Evolutionary conservation across 2,888 invertebrate genomes (phyloP).

Genomic region (Zaprionus obscuricornis): DNA sequence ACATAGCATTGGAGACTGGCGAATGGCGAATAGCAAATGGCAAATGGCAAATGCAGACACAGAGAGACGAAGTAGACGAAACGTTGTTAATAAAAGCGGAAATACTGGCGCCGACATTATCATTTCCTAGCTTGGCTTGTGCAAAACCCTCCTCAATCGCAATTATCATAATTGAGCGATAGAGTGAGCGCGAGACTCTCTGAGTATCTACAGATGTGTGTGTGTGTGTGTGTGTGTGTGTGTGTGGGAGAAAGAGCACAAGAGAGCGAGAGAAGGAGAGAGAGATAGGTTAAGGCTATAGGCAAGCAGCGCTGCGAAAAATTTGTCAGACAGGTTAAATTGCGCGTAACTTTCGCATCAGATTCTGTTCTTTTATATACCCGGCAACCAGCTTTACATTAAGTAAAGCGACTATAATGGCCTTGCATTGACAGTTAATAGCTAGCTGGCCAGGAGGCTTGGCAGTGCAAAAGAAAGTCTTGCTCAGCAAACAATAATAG

Average conservation of each 20-base stretch:
- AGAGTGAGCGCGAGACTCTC: background rate
- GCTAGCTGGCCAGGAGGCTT: no score
- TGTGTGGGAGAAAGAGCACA: constrained; percentile 17
- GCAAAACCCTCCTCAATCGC: constrained; percentile 32
- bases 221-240: background rate
- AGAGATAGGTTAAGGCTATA: background rate
- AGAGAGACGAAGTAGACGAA: constrained; percentile 29
- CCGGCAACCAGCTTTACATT: no score
- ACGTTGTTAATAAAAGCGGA: constrained; percentile 73
- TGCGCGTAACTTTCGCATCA: constrained; percentile 61
- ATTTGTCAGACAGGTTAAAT: constrained; percentile 72
- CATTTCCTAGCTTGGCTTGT: constrained; percentile 55
- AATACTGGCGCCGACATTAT: constrained; percentile 79
- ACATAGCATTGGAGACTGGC: background rate
- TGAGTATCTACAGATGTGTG: background rate
- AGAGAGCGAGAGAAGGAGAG: background rate
- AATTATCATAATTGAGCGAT: constrained; percentile 71
- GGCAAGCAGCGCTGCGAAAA: constrained; percentile 39
- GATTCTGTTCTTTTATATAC: constrained; percentile 36
- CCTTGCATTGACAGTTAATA: no score
- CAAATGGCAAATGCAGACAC: background rate
- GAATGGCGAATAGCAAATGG: background rate
- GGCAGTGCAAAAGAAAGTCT: no score
- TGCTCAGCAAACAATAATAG: no score
- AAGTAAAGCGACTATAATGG: no score